These are phyloP conservation scores for Vimba vimba DNA, from an alignment of 2,113 vertebrate genomes.

Conservation along the genomic window DNA sequence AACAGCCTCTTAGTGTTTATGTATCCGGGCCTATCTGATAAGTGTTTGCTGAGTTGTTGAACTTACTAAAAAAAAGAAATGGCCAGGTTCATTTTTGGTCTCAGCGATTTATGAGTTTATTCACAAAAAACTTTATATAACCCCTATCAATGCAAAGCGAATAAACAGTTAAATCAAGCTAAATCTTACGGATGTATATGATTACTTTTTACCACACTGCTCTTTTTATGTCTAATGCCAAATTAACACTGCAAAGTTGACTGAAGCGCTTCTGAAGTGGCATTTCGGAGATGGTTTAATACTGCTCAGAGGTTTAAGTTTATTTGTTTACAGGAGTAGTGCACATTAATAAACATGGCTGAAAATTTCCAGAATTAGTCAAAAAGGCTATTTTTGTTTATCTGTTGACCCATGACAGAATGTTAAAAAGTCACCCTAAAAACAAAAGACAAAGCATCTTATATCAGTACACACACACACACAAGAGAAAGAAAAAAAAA, in stretches of 20 bases:
- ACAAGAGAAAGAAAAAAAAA: no score
- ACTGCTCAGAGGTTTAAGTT: background rate
- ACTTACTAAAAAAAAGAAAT: background rate
- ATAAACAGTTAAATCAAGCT: background rate
- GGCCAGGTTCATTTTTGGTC: conserved; percentile 4
- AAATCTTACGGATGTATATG: background rate
- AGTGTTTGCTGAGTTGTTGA: conserved; percentile 6
- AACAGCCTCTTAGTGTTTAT: conserved; percentile 10
- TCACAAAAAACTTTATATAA: background rate
- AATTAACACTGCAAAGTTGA: background rate
- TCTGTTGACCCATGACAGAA: background rate
- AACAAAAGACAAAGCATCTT: background rate
- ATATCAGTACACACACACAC: no score
- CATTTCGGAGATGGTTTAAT: background rate
- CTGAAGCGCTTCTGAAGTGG: background rate
- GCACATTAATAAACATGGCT: background rate
- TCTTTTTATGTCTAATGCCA: background rate
- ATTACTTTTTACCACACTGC: background rate
- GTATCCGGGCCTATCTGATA: background rate
- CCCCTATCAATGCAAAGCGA: background rate
- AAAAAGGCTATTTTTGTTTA: background rate
- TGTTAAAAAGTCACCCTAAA: background rate
- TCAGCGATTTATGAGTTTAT: background rate
- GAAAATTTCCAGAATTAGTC: background rate
- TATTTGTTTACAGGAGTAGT: background rate